Base-by-base conservation (phyloP, 1,140 invertebrate genomes). In the Drosophila athabasca region DNA sequence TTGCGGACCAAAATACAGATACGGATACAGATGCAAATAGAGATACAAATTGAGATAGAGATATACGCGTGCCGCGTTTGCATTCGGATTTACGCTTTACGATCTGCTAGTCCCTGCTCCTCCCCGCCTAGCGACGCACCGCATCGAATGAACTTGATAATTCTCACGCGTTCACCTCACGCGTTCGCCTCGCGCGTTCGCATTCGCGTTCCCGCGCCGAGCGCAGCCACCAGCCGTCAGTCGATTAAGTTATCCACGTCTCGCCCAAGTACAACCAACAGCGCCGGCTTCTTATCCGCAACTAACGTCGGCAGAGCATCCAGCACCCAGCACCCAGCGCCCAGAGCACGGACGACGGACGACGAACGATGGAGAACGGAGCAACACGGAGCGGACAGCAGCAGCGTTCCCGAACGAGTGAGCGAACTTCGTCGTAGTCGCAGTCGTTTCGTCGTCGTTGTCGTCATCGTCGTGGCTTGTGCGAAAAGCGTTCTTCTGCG, bases 281-380 rank as follows among this genome's bases (percentile, higher is more conserved):
- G 54, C 76, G 69, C 61, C 57, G 71, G 74, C 79, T 76, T 62
- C 62, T 60, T 82, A 79, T 74, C 79, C 70, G 69, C 70, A 68
- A 76, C 58, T 62, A 59, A 41, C 65, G 29, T 57, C 44, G 45
- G 26, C 43, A 35, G 54, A 43, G 26, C 6, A 19, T 31, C 49
- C 55, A 66, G 54, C 54, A 39, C 11, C 11, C 35, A 39, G 35
- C 2, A 31, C 29, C 29, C 29, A 35, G 31, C 8, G 9, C 29
- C 29, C 31, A 11, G 31, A 39, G 35, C 35, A 39, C 35, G 9
- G 35, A 39, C 31, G 8, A 35, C 9, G 35, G 51, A 19, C 9
- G 61, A 6, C 15, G 26, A 13, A 8, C 54, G 46, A 43, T 45
- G 24, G 26, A 59, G 46, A 59, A 49, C 57, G 57, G 26, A 60